A percentile compares a stretch with the other conserved stretches of the same genome.
Evolutionary conservation across 2,797 vertebrate genomes (phyloP).

Genomic region (Hipposideros larvatus): DNA sequence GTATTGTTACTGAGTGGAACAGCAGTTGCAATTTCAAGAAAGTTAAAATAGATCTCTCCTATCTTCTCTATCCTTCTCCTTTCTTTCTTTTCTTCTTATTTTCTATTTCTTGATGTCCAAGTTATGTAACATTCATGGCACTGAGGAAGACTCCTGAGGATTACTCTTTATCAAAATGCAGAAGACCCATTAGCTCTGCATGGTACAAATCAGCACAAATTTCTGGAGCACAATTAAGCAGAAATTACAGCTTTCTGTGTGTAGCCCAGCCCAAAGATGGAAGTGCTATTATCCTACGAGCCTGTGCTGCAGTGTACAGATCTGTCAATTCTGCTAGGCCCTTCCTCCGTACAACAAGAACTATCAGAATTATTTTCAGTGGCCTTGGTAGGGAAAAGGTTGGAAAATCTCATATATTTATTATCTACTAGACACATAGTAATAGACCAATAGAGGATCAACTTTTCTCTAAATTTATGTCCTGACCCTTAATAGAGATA

Average conservation of each 20-base stretch:
- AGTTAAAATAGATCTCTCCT: neutral
- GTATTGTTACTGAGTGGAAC: neutral
- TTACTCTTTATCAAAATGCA: constrained; percentile 6
- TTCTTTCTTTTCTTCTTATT: neutral
- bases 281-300: neutral
- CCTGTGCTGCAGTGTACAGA: neutral
- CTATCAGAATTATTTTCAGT: neutral
- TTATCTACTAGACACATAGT: neutral
- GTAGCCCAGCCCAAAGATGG: neutral
- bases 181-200: neutral
- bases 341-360: neutral
- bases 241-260: neutral
- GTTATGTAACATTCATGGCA: neutral
- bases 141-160: neutral
- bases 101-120: neutral
- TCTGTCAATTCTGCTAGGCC: neutral
- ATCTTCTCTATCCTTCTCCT: neutral
- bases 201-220: neutral
- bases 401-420: constrained; percentile 8
- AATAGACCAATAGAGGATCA: neutral
- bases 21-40: neutral
- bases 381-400: fast-evolving
- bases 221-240: neutral
- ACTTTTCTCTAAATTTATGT: constrained; percentile 4
- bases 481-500: neutral